Percentiles rank a stretch among this genome's conserved stretches.
These are phyloP conservation scores for Delphinapterus leucas DNA, from an alignment of 2,113 vertebrate species.

Conservation along the genomic window DNA sequence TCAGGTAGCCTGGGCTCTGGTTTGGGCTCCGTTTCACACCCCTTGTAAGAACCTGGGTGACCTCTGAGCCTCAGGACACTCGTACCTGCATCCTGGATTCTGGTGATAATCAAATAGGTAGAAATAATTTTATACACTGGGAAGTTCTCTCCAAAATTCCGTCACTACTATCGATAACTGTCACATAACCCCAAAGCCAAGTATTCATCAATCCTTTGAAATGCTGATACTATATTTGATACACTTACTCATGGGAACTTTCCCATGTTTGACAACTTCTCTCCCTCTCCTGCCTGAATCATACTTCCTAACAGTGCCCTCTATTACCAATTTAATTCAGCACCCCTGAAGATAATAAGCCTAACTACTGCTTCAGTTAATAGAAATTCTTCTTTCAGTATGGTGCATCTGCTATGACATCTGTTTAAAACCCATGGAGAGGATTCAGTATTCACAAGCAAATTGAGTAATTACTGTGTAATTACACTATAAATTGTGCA, in stretches of 20 bases:
- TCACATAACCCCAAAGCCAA: background rate
- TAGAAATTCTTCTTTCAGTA: slow-evolving; percentile 51
- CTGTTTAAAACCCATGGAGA: slow-evolving; percentile 44
- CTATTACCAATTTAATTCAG: slow-evolving; percentile 8
- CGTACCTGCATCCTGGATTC: background rate
- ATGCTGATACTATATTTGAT: background rate
- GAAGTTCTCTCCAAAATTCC: background rate
- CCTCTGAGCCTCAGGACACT: background rate
- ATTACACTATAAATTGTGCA: slow-evolving; percentile 55
- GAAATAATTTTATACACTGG: background rate
- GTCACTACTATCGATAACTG: background rate
- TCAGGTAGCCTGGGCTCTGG: background rate
- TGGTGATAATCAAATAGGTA: background rate
- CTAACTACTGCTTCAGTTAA: slow-evolving; percentile 5
- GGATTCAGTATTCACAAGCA: slow-evolving; percentile 40
- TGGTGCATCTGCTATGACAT: slow-evolving; percentile 54
- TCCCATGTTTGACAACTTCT: background rate
- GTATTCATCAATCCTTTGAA: background rate
- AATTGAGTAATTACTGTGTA: slow-evolving; percentile 69
- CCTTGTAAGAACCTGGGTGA: background rate
- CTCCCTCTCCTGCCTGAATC: background rate
- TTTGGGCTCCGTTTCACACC: background rate
- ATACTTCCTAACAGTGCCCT: background rate
- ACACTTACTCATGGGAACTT: background rate
- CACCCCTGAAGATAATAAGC: background rate